Base-by-base conservation (phyloP, 2,888 invertebrate species). In the Sclerodermus sp. region DNA sequence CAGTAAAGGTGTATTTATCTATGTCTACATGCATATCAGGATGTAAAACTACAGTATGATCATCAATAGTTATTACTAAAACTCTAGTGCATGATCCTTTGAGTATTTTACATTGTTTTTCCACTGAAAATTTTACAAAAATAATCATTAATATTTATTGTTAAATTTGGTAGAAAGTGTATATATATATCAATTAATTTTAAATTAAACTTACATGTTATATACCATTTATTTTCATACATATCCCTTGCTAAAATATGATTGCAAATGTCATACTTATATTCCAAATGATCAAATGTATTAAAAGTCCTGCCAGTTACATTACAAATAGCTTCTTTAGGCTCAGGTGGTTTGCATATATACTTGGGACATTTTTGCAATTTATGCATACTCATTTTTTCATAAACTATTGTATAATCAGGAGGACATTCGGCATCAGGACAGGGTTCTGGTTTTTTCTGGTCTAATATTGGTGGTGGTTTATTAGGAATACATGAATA, bases 241-340 rank as follows among this genome's bases (percentile, higher is more conserved):
- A 86, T 81, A 73, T 92, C 90, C 49, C 89, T 80, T 0, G 88
- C 89, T 10, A 82, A 57, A 39, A 90, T 84, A 74, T 93, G 92
- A 79, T 88, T 87, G 76, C 93, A 93, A 13, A 89, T 83, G 61
- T 91, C 90, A 64, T 89, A 90, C 63, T 90, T 89, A 72, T 87
- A 91, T 67, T 89, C 87, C 0, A 85, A 81, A 13, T 86, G 86
- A 73, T 93, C 93, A 67, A 93, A 93, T 0, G 92, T 92, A 58
- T 83, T 86, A 70, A 93, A 87, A 0, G 87, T 87, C 46, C 87
- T 84, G 0, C 90, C 90, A 1, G 87, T 88, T n/a, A 91, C 80
- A 66, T 85, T 85, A 71, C 90, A 90, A 12, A 84, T 82, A 30
- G 83, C 84, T 50, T 87, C 87, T 0, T 84, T 83, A 34, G 84